Evolutionary conservation across 35 echinoderm and acorn worm species (phyloP), one percentile per base, ranked within the genome.

Genomic region (Apostichopus parvimensis): DNA sequence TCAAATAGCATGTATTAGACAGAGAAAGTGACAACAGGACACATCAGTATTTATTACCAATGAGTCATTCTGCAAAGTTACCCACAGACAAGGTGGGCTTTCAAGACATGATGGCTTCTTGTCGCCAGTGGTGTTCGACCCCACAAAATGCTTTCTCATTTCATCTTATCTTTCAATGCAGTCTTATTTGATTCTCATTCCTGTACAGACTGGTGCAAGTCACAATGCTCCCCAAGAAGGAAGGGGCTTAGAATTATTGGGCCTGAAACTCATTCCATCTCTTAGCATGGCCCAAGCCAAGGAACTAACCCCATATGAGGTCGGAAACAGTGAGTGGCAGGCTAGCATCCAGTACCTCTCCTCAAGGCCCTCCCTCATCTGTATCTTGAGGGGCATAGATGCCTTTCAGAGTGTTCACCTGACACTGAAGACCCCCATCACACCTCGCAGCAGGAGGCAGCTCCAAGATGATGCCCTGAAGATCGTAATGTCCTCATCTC

Each of bases 261-360:
- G 97, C 45, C 88, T 99, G 59, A 99, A 99, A 82, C 95, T 93
- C 78, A 91, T 99, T 12, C 95, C 97, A 13, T 88, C 82, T 26
- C 88, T 99, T 6, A 96, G 87, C 25, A 88, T 95, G 4, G 60
- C 91, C 53, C 97, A 99, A 78, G 91, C 97, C 53, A 99, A 96
- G 79, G 97, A 99, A 76, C 73, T 99, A 1, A 99, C 97, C 11
- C 97, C 97, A 54, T 99, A 92, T 85, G 97, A 99, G 82, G 95
- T 99, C 18, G 97, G 97, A 45, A 95, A 92, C 65, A 92, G 93
- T 25, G 87, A 94, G 87, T 99, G 97, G 97, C 97, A 96, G 61
- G 72, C 93, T 4, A 99, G 97, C 28, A 79, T 96, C 52, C 95
- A 96, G 28, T 72, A 88, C 18, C 76, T 99, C 77, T 90, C 92